Percentiles rank a stretch among this genome's conserved stretches.
Conservation (phyloP, 2,113 vertebrate species). For the Propithecus coquereli region DNA sequence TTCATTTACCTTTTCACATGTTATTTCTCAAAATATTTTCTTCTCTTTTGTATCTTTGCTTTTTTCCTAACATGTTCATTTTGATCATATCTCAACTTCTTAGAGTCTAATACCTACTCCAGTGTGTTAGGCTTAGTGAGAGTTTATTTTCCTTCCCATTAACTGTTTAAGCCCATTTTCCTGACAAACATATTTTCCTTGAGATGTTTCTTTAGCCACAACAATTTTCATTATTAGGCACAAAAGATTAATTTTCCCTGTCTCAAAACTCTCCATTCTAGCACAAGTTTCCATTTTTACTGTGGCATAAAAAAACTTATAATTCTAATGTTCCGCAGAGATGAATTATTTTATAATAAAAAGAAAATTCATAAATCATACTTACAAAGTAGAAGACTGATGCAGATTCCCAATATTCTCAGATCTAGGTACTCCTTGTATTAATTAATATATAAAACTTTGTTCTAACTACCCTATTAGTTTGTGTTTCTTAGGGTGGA, state of each 20-base stretch:
- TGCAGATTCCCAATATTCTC: accelerated
- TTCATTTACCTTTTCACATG: neutral
- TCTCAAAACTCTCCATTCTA: neutral
- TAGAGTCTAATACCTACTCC: neutral
- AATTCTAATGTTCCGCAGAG: neutral
- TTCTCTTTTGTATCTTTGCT: neutral
- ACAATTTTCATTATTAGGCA: neutral
- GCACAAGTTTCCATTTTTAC: neutral
- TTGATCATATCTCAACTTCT: neutral
- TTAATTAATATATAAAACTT: neutral
- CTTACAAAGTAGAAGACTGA: neutral
- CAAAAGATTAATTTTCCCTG: neutral
- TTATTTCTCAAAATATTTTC: neutral
- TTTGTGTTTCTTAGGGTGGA: neutral
- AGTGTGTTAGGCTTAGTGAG: neutral
- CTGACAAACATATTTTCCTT: neutral
- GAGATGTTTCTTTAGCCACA: neutral
- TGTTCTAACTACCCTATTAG: neutral
- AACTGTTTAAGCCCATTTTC: neutral
- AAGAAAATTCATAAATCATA: neutral
- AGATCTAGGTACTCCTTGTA: neutral
- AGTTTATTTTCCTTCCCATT: neutral
- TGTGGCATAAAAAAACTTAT: neutral
- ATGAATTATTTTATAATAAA: neutral
- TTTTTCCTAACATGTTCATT: neutral